Evolutionary conservation across 1,140 invertebrate genomes (phyloP).

Genomic region (Lordiphosa clarofinis): DNA sequence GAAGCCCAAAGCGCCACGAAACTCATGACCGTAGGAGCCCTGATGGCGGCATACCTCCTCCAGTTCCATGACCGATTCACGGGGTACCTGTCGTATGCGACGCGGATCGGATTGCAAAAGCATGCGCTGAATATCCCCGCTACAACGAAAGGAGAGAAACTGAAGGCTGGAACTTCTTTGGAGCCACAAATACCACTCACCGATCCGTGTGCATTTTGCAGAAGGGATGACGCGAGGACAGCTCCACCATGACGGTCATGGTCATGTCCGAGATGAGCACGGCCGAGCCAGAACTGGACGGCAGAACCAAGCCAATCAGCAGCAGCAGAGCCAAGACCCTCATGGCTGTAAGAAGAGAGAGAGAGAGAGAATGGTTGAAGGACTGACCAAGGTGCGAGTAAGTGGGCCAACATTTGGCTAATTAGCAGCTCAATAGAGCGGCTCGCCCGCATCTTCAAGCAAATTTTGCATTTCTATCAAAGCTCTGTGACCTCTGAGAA

Average conservation of each 20-base stretch:
- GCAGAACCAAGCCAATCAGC: conserved; percentile 32
- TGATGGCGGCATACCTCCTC: conserved; percentile 82
- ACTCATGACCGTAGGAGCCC: conserved; percentile 70
- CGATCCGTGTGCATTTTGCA: conserved; percentile 83
- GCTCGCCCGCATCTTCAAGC: conserved; percentile 34
- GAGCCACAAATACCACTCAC: conserved; percentile 46
- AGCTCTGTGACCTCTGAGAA: conserved; percentile 43
- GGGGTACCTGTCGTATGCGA: conserved; percentile 83
- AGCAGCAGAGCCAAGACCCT: conserved; percentile 39
- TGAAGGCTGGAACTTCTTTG: not conserved
- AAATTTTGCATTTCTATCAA: conserved; percentile 53
- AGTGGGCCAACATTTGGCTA: conserved; percentile 56
- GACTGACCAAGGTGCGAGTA: conserved; percentile 31
- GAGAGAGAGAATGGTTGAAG: not conserved
- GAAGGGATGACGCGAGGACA: conserved; percentile 82
- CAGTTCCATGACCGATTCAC: conserved; percentile 82
- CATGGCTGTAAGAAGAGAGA: conserved; percentile 25
- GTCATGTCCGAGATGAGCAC: conserved; percentile 84
- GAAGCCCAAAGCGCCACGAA: conserved; percentile 79
- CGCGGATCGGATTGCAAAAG: conserved; percentile 82
- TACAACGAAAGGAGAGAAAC: conserved; percentile 23
- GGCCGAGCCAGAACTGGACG: conserved; percentile 56
- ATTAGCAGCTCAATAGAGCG: conserved; percentile 34
- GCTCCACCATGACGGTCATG: conserved; percentile 85
- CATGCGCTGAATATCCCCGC: conserved; percentile 83